phyloP scores from a whole-genome alignment of 1,140 invertebrate species.

The Cydia fagiglandana region DNA sequence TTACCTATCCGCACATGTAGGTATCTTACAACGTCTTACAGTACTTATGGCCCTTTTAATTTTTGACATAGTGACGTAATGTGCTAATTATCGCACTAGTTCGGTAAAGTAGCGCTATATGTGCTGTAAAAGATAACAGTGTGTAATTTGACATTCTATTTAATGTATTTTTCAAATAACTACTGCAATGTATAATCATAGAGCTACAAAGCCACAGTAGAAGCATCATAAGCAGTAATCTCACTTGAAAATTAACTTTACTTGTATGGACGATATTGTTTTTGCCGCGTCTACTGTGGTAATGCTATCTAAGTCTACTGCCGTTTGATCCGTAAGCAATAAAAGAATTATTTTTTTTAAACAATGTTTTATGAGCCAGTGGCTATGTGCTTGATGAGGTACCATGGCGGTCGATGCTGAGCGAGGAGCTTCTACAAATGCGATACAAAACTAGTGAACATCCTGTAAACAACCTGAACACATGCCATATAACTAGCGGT shows the following conservation, averaged over 20 bases:
- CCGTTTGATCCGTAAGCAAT: constrained; percentile 24
- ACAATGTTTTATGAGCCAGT: constrained; percentile 11
- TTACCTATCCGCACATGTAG: too few species aligned
- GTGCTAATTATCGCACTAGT: too few species aligned
- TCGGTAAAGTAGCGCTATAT: too few species aligned
- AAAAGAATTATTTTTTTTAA: constrained; percentile 13
- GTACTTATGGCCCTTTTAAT: too few species aligned
- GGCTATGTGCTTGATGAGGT: background rate
- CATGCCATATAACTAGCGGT: too few species aligned
- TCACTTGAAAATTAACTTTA: background rate
- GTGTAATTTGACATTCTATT: background rate
- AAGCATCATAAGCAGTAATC: background rate
- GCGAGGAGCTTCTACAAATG: background rate
- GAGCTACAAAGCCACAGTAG: background rate
- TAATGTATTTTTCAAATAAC: constrained; percentile 6
- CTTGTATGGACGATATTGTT: background rate
- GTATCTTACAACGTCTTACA: too few species aligned
- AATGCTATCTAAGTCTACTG: constrained; percentile 17
- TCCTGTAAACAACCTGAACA: too few species aligned
- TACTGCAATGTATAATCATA: background rate
- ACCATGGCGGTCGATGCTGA: background rate
- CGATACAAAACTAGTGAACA: too few species aligned
- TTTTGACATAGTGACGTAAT: too few species aligned
- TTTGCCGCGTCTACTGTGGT: background rate
- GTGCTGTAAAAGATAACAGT: too few species aligned